Evolutionary conservation across 2,797 vertebrate species (phyloP).

Genomic region (Rallus crepitans): DNA sequence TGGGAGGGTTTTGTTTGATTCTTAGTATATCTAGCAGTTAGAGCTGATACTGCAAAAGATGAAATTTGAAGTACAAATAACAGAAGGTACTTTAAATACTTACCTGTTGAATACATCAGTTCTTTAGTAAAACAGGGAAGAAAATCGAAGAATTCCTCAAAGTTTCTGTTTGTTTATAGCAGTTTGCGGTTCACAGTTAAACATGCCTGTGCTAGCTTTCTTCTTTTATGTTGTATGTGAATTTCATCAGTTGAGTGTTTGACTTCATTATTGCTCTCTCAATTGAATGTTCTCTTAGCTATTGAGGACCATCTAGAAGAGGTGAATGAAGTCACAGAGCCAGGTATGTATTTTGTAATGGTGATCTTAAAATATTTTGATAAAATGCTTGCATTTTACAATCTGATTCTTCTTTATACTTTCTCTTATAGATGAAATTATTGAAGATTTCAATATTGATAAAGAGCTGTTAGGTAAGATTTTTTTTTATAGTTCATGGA

Average conservation of each 20-base stretch:
- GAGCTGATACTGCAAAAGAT: background rate
- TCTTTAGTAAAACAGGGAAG: background rate
- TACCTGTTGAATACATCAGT: background rate
- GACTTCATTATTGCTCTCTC: background rate
- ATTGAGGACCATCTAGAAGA: constrained; percentile 57
- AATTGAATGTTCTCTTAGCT: constrained; percentile 48
- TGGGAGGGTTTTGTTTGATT: background rate
- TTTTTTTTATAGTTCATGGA: background rate
- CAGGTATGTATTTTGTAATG: constrained; percentile 55
- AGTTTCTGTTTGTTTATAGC: background rate
- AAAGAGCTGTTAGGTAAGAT: constrained; percentile 13
- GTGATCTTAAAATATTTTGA: background rate
- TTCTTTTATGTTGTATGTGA: background rate
- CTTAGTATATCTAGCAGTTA: background rate
- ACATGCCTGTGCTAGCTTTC: background rate
- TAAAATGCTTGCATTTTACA: background rate
- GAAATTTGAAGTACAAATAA: background rate
- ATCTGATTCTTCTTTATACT: background rate
- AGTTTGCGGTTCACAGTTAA: background rate
- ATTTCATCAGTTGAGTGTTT: background rate
- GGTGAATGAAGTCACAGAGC: constrained; percentile 53
- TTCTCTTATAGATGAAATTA: background rate
- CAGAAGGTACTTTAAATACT: background rate
- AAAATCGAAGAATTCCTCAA: background rate
- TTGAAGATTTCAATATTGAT: background rate